Conservation (phyloP, 1,140 invertebrate species). For the Drosophila equinoxialis region DNA sequence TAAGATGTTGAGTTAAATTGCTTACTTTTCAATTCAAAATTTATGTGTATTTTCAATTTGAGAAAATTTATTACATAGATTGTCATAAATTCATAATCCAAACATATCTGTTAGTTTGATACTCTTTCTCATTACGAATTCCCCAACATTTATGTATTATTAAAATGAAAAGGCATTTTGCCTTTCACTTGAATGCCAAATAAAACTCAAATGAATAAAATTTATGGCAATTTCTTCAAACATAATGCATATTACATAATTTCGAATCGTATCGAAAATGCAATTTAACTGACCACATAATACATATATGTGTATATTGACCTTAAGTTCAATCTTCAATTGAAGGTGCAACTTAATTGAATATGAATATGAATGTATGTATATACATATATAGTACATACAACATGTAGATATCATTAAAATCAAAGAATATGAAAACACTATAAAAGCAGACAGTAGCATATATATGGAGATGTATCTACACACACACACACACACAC, state of each 20-base stretch:
- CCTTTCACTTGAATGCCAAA: background rate
- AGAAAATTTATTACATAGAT: background rate
- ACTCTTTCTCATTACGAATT: no score
- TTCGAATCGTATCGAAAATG: background rate
- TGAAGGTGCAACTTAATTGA: constrained; percentile 7
- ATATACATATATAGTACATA: no score
- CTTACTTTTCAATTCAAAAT: constrained; percentile 4
- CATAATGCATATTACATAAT: background rate
- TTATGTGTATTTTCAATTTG: background rate
- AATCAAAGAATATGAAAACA: constrained; percentile 8
- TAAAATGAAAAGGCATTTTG: background rate
- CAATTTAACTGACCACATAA: background rate
- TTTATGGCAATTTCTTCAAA: background rate
- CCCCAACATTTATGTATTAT: no score
- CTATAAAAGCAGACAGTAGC: background rate
- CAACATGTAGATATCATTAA: background rate
- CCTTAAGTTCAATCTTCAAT: constrained; percentile 3
- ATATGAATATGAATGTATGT: background rate
- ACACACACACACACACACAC: background rate
- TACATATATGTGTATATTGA: background rate
- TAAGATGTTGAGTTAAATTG: background rate
- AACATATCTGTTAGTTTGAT: no score
- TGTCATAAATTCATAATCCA: no score
- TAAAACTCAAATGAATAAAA: background rate
- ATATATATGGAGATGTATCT: background rate